Conservation (phyloP, 2,113 vertebrate genomes). For the Colossoma macropomum region DNA sequence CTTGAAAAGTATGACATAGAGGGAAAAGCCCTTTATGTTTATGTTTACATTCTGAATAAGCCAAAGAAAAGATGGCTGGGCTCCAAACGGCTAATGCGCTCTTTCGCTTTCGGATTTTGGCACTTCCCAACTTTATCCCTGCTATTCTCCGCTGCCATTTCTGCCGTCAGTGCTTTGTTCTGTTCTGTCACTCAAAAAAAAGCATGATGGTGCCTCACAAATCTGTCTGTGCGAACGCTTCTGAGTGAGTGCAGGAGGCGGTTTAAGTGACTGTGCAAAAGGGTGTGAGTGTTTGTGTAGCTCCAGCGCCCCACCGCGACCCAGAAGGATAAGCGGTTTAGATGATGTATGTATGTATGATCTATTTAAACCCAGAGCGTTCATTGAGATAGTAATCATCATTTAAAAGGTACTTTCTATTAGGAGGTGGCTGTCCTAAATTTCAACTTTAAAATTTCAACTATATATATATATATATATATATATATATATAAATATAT, state of each 20-base stretch:
- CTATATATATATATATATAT: too few relatives aligned
- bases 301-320: too few relatives aligned
- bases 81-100: not conserved
- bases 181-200: not conserved
- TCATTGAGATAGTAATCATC: too few relatives aligned
- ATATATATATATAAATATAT: too few relatives aligned
- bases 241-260: not conserved
- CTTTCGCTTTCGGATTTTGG: not conserved
- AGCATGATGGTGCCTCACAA: constrained; percentile 7
- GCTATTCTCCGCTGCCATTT: not conserved
- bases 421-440: too few relatives aligned
- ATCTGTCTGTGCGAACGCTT: not conserved
- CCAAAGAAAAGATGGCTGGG: not conserved
- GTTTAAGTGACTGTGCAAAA: not conserved
- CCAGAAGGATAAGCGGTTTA: too few relatives aligned
- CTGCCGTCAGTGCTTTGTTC: not conserved
- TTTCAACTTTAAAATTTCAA: too few relatives aligned
- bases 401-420: too few relatives aligned
- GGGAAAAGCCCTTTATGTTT: not conserved
- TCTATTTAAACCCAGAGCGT: too few relatives aligned
- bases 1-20: not conserved
- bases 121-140: not conserved
- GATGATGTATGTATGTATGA: too few relatives aligned
- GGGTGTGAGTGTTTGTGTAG: not conserved
- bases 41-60: constrained; percentile 12